Percentiles rank a stretch among this genome's conserved stretches.
Conservation (phyloP, 2,888 invertebrate genomes). For the Tenthredo livida region DNA sequence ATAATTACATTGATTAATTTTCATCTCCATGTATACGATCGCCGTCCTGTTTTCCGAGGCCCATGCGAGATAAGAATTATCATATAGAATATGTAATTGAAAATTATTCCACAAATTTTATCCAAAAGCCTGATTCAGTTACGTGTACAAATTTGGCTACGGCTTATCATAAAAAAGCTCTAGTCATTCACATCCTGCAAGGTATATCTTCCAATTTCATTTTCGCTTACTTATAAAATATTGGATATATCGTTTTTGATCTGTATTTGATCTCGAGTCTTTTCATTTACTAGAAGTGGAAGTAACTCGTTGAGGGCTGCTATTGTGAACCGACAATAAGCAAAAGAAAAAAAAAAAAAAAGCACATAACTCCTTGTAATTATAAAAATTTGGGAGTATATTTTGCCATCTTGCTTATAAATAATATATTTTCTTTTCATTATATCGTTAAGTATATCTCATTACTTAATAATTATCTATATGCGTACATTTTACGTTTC, state of each 20-base stretch:
- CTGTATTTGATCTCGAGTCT: constrained; percentile 24
- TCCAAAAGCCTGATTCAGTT: not conserved
- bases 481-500: not conserved
- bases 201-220: not conserved
- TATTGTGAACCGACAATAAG: constrained; percentile 78
- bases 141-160: not conserved
- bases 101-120: not conserved
- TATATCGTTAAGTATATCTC: not conserved
- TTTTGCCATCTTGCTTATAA: constrained; percentile 51
- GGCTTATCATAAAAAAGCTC: not conserved
- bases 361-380: constrained; percentile 48
- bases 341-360: constrained; percentile 68
- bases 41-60: not conserved
- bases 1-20: not conserved
- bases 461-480: not conserved
- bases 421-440: not conserved
- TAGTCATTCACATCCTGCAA: not conserved
- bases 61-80: not conserved
- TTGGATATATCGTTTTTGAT: constrained; percentile 19
- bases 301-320: constrained; percentile 72
- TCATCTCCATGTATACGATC: constrained; percentile 1
- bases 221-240: constrained; percentile 48
- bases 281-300: constrained; percentile 49
- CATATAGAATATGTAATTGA: constrained; percentile 15
- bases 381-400: constrained; percentile 6